phyloP scores from a whole-genome alignment of 2,888 invertebrate genomes.

The Gnatocerus cornutus region DNA sequence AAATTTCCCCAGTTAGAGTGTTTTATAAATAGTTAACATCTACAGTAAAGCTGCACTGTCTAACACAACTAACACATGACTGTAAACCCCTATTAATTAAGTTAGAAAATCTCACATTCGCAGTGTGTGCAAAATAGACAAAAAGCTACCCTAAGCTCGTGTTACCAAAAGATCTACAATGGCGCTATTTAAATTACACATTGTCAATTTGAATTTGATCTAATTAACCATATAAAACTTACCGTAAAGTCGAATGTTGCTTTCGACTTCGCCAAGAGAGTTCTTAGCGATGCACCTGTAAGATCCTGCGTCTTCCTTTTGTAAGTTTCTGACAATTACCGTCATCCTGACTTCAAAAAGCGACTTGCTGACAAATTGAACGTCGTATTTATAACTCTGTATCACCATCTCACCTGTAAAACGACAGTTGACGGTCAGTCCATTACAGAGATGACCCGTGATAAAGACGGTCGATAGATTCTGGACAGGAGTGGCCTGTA shows the following conservation, averaged over 20 bases:
- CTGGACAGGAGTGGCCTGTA: constrained; percentile 64
- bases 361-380: constrained; percentile 80
- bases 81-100: constrained; percentile 47
- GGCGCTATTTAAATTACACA: constrained; percentile 32
- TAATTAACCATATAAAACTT: constrained; percentile 64
- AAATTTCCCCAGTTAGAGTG: constrained; percentile 31
- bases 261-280: constrained; percentile 90
- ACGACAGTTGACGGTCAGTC: constrained; percentile 55
- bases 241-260: constrained; percentile 91
- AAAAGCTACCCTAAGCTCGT: constrained; percentile 21
- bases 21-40: constrained; percentile 39
- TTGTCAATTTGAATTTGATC: constrained; percentile 28
- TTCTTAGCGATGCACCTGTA: constrained; percentile 92
- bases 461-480: constrained; percentile 61
- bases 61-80: constrained; percentile 37
- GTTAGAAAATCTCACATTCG: constrained; percentile 40
- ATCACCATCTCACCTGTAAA: constrained; percentile 87
- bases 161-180: constrained; percentile 32
- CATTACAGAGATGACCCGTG: constrained; percentile 54
- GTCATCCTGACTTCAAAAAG: constrained; percentile 89
- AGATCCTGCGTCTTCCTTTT: constrained; percentile 84
- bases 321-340: constrained; percentile 83
- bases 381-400: constrained; percentile 85
- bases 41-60: constrained; percentile 20
- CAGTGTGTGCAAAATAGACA: constrained; percentile 29